Base-by-base conservation (phyloP, 2,888 invertebrate genomes). In the Thereva nobilitata region DNA sequence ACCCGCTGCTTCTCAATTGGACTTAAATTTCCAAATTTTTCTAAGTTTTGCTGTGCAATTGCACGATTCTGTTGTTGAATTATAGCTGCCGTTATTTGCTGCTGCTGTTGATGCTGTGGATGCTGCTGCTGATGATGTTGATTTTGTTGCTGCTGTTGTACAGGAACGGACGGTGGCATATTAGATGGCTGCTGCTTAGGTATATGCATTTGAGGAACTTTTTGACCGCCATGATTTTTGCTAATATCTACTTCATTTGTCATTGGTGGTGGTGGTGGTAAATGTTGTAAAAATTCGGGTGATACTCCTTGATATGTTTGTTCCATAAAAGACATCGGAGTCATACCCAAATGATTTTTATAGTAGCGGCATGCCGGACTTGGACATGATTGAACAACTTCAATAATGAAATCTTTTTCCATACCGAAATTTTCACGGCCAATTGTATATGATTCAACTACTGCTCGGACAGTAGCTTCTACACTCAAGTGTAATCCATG, bases 341-440 rank as follows among this genome's bases (percentile, higher is more conserved):
- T 82, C 66, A 84, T 78, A 69, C 84, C 91, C 79, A 92, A 82
- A 77, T 92, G 92, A 76, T 89, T 92, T 78, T 93, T 93, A 77
- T 92, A 93, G 77, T 91, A 93, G 37, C 92, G 87, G 77, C 93
- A 93, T 9, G 92, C 91, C 7, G 92, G 92, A 79, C 92, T 92
- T 0, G 93, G 92, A 74, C 93, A 93, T 73, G 92, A 92, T 77
- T 93, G 92, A 10, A 93, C 92, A 37, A 93, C 92, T 80, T 93
- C 93, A 64, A 93, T 85, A 57, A 93, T 92, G 74, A 93, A 93
- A 75, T 93, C 93, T 75, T 93, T 92, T 77, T 93, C 93, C 92
- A 93, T 93, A n/a, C 80, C 80, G 65, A 80, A 80, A 59, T 80
- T 80, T 68, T 80, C 80, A 1, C 80, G 74, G 0, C 80, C 81